Conservation (phyloP, 2,113 vertebrate genomes). For the Burhinus oedicnemus region DNA sequence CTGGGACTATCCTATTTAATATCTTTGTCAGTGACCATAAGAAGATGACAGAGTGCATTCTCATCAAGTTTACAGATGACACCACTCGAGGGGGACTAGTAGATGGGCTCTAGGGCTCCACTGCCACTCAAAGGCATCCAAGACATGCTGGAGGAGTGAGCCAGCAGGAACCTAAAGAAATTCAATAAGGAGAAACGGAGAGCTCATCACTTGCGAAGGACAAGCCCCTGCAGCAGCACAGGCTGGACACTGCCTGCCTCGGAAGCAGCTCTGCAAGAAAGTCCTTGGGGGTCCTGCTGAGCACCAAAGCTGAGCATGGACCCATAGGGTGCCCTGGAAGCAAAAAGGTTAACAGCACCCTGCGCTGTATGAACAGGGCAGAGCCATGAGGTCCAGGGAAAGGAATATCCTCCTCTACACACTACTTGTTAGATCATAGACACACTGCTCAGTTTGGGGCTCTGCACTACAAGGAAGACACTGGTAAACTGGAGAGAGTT, state of each 20-base stretch:
- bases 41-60: neutral
- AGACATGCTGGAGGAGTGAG: neutral
- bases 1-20: neutral
- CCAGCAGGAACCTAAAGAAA: neutral
- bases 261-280: neutral
- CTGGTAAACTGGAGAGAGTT: neutral
- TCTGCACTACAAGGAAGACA: neutral
- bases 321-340: neutral
- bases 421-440: neutral
- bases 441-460: fast-evolving
- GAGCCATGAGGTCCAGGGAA: neutral
- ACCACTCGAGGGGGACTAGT: fast-evolving
- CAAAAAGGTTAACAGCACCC: neutral
- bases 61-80: neutral
- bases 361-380: neutral
- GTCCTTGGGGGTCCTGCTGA: neutral
- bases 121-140: neutral
- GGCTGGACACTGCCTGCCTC: neutral
- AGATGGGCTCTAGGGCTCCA: neutral
- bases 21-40: neutral
- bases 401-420: neutral
- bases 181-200: neutral
- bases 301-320: neutral
- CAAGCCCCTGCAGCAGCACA: neutral
- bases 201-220: neutral